phyloP scores from a whole-genome alignment of 2,797 vertebrate genomes.

The Lacerta viridis region DNA sequence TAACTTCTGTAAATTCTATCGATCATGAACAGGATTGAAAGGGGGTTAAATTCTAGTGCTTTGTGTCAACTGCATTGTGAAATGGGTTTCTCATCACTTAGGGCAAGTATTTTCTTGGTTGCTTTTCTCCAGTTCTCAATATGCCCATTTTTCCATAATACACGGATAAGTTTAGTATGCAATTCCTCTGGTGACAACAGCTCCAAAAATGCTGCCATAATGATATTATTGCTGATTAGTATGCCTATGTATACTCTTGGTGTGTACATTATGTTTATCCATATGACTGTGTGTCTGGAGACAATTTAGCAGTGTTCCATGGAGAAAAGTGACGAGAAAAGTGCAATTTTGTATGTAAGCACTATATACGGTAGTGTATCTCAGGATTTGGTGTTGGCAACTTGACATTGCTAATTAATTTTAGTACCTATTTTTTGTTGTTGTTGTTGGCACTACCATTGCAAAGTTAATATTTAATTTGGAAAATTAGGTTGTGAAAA shows the following conservation, averaged over 20 bases:
- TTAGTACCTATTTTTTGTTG: background rate
- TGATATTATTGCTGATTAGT: background rate
- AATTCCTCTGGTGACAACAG: background rate
- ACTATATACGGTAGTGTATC: background rate
- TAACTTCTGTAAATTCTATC: background rate
- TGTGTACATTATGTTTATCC: background rate
- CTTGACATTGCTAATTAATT: background rate
- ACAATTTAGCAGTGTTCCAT: background rate
- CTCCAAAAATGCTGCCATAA: background rate
- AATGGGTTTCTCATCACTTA: background rate
- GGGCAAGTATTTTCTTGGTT: background rate
- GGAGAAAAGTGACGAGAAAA: background rate
- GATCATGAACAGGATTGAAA: background rate
- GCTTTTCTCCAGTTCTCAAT: background rate
- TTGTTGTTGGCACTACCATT: background rate
- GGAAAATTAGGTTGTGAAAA: background rate
- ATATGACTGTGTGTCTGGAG: background rate
- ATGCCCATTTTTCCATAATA: too few relatives aligned
- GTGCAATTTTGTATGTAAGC: background rate
- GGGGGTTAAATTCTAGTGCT: background rate
- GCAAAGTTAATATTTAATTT: background rate
- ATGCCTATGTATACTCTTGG: background rate
- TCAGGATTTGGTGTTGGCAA: background rate
- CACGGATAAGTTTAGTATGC: background rate
- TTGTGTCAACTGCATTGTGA: background rate